These are phyloP conservation scores for Drosophila rhopaloa DNA, from an alignment of 1,140 invertebrate species.

Conservation along the genomic window DNA sequence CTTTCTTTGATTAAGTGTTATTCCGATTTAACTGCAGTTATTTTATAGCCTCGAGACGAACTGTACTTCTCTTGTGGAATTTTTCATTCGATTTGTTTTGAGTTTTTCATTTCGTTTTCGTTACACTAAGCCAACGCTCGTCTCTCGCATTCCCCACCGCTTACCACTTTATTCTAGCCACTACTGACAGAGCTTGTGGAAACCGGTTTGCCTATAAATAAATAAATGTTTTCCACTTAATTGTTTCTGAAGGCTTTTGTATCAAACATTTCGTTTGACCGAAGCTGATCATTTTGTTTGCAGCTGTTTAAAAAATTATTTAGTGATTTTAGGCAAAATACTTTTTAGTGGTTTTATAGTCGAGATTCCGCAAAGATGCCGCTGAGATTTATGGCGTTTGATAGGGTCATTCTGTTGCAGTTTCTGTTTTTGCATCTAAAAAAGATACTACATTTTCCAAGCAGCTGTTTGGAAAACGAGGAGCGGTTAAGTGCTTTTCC, in stretches of 20 bases:
- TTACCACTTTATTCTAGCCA: constrained; percentile 53
- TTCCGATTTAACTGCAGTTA: constrained; percentile 19
- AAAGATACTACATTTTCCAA: constrained; percentile 41
- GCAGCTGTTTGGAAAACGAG: constrained; percentile 41
- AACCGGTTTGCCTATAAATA: constrained; percentile 70
- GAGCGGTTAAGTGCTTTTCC: constrained; percentile 38
- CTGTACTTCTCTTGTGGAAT: constrained; percentile 33
- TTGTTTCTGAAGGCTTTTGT: constrained; percentile 57
- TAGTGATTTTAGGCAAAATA: constrained; percentile 7
- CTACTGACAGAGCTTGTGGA: constrained; percentile 36
- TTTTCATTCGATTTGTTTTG: constrained; percentile 41
- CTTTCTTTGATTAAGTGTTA: neutral
- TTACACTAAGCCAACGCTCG: constrained; percentile 37
- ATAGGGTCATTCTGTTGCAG: constrained; percentile 29
- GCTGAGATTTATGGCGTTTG: constrained; percentile 30
- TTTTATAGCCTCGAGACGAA: constrained; percentile 17
- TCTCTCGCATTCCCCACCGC: constrained; percentile 29
- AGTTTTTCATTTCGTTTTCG: constrained; percentile 49
- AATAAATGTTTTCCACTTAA: constrained; percentile 71
- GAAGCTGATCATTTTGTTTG: constrained; percentile 9
- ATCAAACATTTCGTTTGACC: constrained; percentile 30
- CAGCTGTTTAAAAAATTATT: constrained; percentile 26
- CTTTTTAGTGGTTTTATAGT: constrained; percentile 5
- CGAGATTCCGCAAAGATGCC: constrained; percentile 14
- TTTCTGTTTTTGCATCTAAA: constrained; percentile 42